Evolutionary conservation across 2,113 vertebrate genomes (phyloP).

Genomic region (Ardeotis arabs): DNA sequence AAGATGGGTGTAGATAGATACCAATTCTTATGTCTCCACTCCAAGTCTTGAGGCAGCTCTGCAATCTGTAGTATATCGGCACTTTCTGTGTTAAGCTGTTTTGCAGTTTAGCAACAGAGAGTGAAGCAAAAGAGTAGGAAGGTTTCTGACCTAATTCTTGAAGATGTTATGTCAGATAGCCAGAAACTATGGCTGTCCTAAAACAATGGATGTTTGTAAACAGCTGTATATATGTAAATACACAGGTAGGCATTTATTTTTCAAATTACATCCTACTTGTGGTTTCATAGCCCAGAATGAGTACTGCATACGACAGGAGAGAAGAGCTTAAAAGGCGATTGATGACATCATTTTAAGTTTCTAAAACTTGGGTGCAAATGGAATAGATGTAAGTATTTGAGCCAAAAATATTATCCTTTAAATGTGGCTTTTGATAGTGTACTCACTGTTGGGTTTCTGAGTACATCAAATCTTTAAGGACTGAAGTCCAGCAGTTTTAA

Average conservation of each 20-base stretch:
- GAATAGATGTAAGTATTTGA: not conserved
- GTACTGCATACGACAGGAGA: not conserved
- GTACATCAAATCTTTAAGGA: not conserved
- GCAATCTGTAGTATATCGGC: not conserved
- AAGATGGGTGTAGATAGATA: not conserved
- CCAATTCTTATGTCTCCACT: not conserved
- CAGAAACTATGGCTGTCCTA: not conserved
- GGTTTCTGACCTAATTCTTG: not conserved
- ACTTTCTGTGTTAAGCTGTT: not conserved
- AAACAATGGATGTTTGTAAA: not conserved
- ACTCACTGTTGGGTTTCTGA: not conserved
- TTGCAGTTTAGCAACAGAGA: not conserved
- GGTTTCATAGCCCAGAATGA: not conserved
- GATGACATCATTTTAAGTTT: rapidly evolving
- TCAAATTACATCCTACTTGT: not conserved
- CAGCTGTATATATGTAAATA: not conserved
- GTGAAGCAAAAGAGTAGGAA: not conserved
- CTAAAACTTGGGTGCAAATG: not conserved
- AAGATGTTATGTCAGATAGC: not conserved
- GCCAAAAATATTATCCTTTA: not conserved
- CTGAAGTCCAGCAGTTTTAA: not conserved
- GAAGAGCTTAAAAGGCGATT: not conserved
- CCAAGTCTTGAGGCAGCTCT: not conserved
- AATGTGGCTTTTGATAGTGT: not conserved
- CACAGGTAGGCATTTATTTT: not conserved